phyloP scores from a whole-genome alignment of 2,888 invertebrate genomes.

The Amphiduros pacificus region DNA sequence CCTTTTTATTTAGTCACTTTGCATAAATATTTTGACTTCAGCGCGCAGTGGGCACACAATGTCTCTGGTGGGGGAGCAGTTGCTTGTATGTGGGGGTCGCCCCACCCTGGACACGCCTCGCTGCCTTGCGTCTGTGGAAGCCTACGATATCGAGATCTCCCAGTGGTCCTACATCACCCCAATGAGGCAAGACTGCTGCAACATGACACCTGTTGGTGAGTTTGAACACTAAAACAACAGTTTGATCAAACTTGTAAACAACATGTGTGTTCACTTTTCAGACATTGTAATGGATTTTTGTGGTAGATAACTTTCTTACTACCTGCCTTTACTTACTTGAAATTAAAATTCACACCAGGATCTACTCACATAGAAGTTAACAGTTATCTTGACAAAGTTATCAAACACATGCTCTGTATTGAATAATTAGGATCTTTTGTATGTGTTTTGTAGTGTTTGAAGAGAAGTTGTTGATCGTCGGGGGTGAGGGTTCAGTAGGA shows the following conservation, averaged over 20 bases:
- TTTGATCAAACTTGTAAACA: not conserved
- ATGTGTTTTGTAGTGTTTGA: slow-evolving; percentile 25
- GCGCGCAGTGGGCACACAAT: slow-evolving; percentile 22
- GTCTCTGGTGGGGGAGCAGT: slow-evolving; percentile 4
- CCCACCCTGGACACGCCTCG: slow-evolving; percentile 8
- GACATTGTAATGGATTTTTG: no score
- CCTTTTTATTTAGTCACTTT: not conserved
- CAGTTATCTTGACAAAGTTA: no score
- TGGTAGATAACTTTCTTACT: no score
- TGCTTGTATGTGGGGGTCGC: slow-evolving; percentile 26
- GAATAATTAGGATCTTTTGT: no score
- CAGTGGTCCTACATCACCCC: slow-evolving; percentile 26
- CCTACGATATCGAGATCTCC: slow-evolving; percentile 9
- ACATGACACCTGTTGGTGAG: slow-evolving; percentile 21
- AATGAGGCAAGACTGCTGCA: slow-evolving; percentile 26
- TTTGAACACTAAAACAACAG: not conserved
- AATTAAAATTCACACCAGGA: no score
- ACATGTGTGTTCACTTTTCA: not conserved
- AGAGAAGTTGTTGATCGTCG: slow-evolving; percentile 20
- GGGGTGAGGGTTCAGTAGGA: slow-evolving; percentile 25
- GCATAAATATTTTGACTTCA: not conserved
- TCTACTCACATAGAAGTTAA: no score
- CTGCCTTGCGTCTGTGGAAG: slow-evolving; percentile 23
- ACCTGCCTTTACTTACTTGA: no score
- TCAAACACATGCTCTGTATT: no score